Evolutionary conservation across 1,140 invertebrate species (phyloP), one percentile per base, ranked within the genome.

Genomic region (Drosophila fuyamai): DNA sequence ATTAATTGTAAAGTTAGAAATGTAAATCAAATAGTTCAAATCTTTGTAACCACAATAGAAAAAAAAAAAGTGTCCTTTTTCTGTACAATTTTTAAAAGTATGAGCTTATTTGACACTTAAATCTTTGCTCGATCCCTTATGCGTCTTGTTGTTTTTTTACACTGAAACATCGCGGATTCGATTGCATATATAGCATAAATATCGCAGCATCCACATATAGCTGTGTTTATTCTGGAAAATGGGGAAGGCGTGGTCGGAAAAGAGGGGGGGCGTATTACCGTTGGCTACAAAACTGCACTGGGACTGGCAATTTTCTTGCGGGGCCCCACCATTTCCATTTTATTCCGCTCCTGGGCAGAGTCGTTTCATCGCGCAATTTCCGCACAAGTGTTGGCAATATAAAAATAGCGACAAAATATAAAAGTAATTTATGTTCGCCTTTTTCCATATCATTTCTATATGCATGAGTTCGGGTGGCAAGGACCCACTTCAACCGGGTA

Each of bases 331-430:
- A 63, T 75, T 75, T 75, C 51, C 71, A 73, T 61, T 74, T 72
- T 53, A 76, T 66, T 56, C 60, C n/a, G 71, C 71, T 75, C 51
- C 71, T 50, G 70, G 62, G 73, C 73, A 58, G 61, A 55, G 53
- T 50, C 80, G 84, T 88, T 88, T 89, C 84, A 84, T 84, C 80
- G 84, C 62, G 84, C 84, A 88, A 88, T 88, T 88, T 88, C 84
- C 84, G 84, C 84, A 89, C 84, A 88, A 88, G 84, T 88, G 84
- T 84, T 88, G 84, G 84, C 84, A 88, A 88, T 88, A 88, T 89
- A 88, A 88, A 88, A 89, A 89, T 88, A 84, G 84, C 84, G 84
- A 88, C 84, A 88, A 88, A 89, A 88, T 88, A 88, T 88, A 89
- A 88, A 88, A 84, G 80, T 84, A 89, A 88, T 88, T 88, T 88